Conservation (phyloP, 1,140 invertebrate species). For the Stegodyphus mimosarum region DNA sequence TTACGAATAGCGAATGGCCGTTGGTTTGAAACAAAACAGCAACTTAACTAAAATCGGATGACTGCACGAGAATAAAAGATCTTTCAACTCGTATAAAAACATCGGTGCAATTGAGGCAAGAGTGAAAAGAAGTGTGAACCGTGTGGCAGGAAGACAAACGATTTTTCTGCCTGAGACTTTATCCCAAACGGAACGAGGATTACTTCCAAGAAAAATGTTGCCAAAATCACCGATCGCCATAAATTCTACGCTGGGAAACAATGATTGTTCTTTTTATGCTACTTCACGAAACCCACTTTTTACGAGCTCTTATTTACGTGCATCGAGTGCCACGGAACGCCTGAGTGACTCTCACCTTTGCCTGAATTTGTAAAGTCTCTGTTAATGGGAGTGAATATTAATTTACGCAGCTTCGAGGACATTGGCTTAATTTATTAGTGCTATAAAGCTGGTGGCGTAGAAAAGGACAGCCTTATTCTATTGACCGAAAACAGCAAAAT, state of each 20-base stretch:
- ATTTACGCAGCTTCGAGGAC: conserved; percentile 9
- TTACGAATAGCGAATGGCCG: too few relatives aligned
- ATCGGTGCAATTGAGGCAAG: not conserved
- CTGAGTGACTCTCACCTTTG: not conserved
- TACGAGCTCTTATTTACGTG: conserved; percentile 36
- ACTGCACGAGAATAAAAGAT: not conserved
- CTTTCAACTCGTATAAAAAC: conserved; percentile 31
- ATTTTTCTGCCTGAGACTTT: conserved; percentile 55
- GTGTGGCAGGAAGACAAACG: conserved; percentile 51
- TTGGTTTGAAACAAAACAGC: too few relatives aligned
- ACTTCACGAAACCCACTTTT: conserved; percentile 43
- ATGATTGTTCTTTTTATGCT: conserved; percentile 15
- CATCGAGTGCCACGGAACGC: not conserved
- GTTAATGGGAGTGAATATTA: conserved; percentile 42
- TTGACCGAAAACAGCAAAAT: conserved; percentile 22
- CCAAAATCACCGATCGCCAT: conserved; percentile 53
- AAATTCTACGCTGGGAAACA: conserved; percentile 44
- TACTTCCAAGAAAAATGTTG: conserved; percentile 54
- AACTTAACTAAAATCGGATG: not conserved
- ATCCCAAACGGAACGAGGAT: conserved; percentile 52
- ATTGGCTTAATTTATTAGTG: conserved; percentile 12
- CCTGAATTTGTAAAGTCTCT: conserved; percentile 39
- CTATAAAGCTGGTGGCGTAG: conserved; percentile 23
- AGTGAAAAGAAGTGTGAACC: conserved; percentile 32
- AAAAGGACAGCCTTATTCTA: conserved; percentile 14